phyloP scores from a whole-genome alignment of 2,888 invertebrate genomes.

The Lypha dubia region DNA sequence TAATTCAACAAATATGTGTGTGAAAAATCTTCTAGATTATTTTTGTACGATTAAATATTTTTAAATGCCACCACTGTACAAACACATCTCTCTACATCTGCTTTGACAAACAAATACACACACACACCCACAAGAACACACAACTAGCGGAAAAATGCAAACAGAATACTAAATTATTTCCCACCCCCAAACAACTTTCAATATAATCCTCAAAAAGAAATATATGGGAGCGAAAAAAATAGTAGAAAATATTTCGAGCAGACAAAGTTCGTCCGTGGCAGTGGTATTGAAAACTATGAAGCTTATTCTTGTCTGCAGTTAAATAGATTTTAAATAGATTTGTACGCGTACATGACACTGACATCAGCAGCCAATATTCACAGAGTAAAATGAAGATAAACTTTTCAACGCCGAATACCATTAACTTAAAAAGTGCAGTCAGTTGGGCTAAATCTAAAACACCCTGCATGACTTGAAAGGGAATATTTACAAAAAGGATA shows the following conservation, averaged over 20 bases:
- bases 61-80: conserved; percentile 15
- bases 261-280: conserved; percentile 70
- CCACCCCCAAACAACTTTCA: conserved; percentile 59
- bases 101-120: neutral
- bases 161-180: conserved; percentile 68
- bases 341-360: conserved; percentile 66
- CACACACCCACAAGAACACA: neutral
- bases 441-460: neutral
- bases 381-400: conserved; percentile 47
- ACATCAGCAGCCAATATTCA: conserved; percentile 67
- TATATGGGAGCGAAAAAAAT: neutral
- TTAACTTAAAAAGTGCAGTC: neutral
- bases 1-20: conserved; percentile 47
- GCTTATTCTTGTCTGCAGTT: conserved; percentile 66
- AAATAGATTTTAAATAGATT: conserved; percentile 73
- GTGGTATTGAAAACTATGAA: conserved; percentile 68
- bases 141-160: conserved; percentile 49
- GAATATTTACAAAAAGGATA: too few relatives aligned
- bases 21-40: conserved; percentile 29
- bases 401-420: conserved; percentile 47
- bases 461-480: conserved; percentile 4
- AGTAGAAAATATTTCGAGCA: conserved; percentile 40
- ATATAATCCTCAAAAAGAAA: conserved; percentile 20
- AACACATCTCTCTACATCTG: conserved; percentile 7
- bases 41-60: conserved; percentile 16